Evolutionary conservation across 2,113 vertebrate genomes (phyloP), one percentile per base, ranked within the genome.

Genomic region (Chaetorhynchus papuensis): DNA sequence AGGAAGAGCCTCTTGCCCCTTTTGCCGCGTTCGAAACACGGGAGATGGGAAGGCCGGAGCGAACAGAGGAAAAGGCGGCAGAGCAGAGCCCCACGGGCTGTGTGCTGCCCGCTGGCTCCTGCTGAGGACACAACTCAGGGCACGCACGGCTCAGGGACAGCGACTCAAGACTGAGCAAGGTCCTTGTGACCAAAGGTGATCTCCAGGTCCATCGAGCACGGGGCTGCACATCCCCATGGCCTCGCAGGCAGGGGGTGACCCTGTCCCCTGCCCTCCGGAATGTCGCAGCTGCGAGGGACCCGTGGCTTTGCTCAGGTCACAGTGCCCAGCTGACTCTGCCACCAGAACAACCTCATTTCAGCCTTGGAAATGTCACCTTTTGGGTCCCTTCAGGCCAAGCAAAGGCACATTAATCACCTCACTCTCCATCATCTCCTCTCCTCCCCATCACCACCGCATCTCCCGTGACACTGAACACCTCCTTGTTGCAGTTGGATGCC

Each of bases 161-260:
- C 2, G 21, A 52, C 63, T 76, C 57, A 28, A 39, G 27, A 19
- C n/a, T 0, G 1, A 72, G 65, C 1, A 3, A 78, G 14, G 15
- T 42, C 60, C 45, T 39, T 37, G 39, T 23, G 35, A 37, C 33
- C 42, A 30, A 4, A 78, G 45, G 31, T 23, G 56, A 44, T 44
- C 23, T n/a, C 12, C 61, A 56, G 63, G 44, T 31, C 47, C 66
- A 30, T 30, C 2, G 5, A 44, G 60, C 2, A 1, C 0, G 2
- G 44, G 17, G 37, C n/a, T 2, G 6, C 19, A 37, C 65, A 57
- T 11, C 21, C 41, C 64, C 31, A 37, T 3, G 20, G 52, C 47
- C 52, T 10, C 0, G 0, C 2, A 3, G 53, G 1, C 7, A 4
- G 4, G 15, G 50, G 21, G 14, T 26, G n/a, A 26, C 15, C 11